phyloP scores from a whole-genome alignment of 2,888 invertebrate species.

The Tachina lurida region DNA sequence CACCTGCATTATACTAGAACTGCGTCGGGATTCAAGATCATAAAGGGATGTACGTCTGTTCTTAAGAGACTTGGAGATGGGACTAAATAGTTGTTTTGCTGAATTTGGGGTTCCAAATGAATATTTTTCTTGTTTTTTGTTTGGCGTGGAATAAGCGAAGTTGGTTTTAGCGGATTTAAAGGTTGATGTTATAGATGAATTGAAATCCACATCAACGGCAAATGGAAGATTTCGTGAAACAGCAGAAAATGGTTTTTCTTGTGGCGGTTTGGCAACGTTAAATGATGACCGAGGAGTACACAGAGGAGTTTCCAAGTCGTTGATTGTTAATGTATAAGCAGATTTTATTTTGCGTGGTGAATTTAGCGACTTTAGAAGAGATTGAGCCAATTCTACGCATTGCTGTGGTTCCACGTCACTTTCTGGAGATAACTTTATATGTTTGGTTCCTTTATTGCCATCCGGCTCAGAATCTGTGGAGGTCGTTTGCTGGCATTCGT shows the following conservation, averaged over 20 bases:
- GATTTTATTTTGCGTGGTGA: constrained; percentile 78
- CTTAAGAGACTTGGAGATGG: constrained; percentile 68
- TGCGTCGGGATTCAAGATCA: constrained; percentile 75
- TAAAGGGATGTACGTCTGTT: constrained; percentile 69
- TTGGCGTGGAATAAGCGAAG: constrained; percentile 77
- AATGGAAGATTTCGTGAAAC: constrained; percentile 17
- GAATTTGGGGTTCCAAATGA: constrained; percentile 9
- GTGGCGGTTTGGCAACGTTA: neutral
- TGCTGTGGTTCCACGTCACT: neutral
- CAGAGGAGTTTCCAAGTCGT: constrained; percentile 35
- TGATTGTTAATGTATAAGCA: constrained; percentile 78
- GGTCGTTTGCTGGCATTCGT: constrained; percentile 75
- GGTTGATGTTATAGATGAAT: neutral
- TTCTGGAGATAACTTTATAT: constrained; percentile 28
- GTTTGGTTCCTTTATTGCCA: constrained; percentile 64
- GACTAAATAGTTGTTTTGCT: constrained; percentile 74
- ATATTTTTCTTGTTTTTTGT: constrained; percentile 69
- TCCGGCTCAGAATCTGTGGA: constrained; percentile 80
- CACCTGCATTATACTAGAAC: constrained; percentile 79
- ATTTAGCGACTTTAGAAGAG: constrained; percentile 76
- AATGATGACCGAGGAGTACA: constrained; percentile 62
- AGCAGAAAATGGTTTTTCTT: neutral
- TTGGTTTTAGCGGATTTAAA: constrained; percentile 59
- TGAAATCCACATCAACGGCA: constrained; percentile 74
- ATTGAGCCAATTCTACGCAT: constrained; percentile 74